A percentile compares a stretch with the other conserved stretches of the same genome.
These are phyloP conservation scores for Macrocentrus cingulum DNA, from an alignment of 1,140 invertebrate species.

Conservation along the genomic window DNA sequence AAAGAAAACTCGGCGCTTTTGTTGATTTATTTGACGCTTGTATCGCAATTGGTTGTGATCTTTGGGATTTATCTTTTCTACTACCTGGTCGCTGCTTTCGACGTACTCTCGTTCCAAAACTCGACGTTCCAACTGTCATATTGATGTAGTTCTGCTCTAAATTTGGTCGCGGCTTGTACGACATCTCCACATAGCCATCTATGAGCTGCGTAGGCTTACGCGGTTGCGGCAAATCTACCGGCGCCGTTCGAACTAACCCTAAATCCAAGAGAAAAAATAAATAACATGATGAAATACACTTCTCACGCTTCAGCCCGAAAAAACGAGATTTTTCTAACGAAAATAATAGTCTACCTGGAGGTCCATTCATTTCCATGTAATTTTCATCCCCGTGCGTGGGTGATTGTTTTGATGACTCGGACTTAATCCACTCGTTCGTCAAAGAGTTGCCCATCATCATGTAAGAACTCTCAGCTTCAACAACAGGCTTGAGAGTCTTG, in stretches of 20 bases:
- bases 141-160: conserved; percentile 57
- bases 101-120: conserved; percentile 29
- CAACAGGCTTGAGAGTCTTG: conserved; percentile 52
- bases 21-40: conserved; percentile 52
- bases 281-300: too few species aligned
- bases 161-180: conserved; percentile 48
- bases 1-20: conserved; percentile 52
- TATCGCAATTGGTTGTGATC: conserved; percentile 65
- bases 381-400: conserved; percentile 54
- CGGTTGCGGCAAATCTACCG: conserved; percentile 54
- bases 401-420: conserved; percentile 50
- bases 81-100: conserved; percentile 36
- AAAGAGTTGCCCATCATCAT: conserved; percentile 45
- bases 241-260: conserved; percentile 50
- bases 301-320: too few species aligned
- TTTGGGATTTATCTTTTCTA: conserved; percentile 52
- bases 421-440: conserved; percentile 47
- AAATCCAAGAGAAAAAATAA: neutral
- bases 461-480: conserved; percentile 51
- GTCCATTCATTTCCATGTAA: conserved; percentile 54
- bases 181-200: conserved; percentile 69
- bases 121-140: conserved; percentile 51
- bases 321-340: too few species aligned
- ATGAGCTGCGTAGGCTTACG: conserved; percentile 52
- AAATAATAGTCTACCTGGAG: conserved; percentile 49